Base-by-base conservation (phyloP, 2,888 invertebrate genomes). In the Atrina japonica region DNA sequence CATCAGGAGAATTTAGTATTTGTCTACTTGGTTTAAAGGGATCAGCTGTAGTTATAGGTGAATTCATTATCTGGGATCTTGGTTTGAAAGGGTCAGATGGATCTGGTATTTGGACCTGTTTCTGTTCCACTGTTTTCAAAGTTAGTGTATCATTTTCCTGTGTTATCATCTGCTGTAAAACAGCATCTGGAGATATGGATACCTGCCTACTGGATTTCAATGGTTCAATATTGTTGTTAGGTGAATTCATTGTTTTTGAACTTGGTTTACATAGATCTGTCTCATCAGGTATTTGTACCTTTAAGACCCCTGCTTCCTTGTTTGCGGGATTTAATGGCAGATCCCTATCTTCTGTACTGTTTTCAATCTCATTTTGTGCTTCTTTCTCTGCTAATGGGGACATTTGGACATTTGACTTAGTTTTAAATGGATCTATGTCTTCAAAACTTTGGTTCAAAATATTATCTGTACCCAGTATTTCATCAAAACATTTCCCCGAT, bases 361-460 rank as follows among this genome's bases (percentile, higher is more conserved):
- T 14, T 27, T 23, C 40, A 50, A 6, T 27, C 11, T 50, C 50
- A 50, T 50, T 27, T 5, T 18, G 21, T 18, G 5, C 5, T 29
- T 53, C 53, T 53, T 53, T 53, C n/a, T 27, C 18, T 29, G 21
- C 18, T n/a, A 67, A 55, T 11, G 74, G 69, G 1, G 79, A 75
- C 21, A 50, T 73, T 14, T 70, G 64, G 45, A 79, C 69, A 41
- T 74, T 74, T 25, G 58, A 45, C n/a, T 60, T 69, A 9, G 73
- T 43, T 60, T 68, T 65, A 59, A 77, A 77, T 16, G 77, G 75
- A 58, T 77, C 75, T n/a, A 77, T 68, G n/a, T 73, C 69, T 35
- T 74, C 74, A 41, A 74, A 55, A 58, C 61, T 65, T 18, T 67
- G n/a, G 29, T 43, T 70, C 50, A 72, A 50, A 40, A 69, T 50